Percentiles rank a stretch among this genome's conserved stretches.
Conservation (phyloP, 1,140 invertebrate genomes). For the Anastrepha obliqua region DNA sequence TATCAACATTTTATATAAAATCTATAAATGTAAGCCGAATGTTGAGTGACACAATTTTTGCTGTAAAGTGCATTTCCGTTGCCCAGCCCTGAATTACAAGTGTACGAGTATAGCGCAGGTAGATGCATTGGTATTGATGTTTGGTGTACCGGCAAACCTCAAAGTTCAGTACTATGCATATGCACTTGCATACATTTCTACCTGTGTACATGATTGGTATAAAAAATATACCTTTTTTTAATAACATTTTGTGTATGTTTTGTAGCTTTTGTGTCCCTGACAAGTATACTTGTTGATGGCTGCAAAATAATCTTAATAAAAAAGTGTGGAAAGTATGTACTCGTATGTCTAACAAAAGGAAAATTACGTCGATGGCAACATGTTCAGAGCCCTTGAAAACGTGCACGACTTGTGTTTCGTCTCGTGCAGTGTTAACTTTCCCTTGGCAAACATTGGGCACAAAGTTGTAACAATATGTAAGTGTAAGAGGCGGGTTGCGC, state of each 20-base stretch:
- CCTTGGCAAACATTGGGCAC: neutral
- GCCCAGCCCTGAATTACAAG: slow-evolving; percentile 37
- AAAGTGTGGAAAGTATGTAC: neutral
- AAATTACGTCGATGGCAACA: neutral
- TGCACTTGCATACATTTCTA: neutral
- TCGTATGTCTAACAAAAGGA: neutral
- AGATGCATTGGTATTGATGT: neutral
- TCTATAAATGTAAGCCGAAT: neutral
- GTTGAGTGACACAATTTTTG: slow-evolving; percentile 34
- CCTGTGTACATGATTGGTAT: neutral
- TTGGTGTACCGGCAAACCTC: neutral
- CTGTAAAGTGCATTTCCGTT: slow-evolving; percentile 33
- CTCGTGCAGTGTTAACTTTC: neutral
- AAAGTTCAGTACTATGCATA: neutral
- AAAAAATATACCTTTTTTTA: neutral
- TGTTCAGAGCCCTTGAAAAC: neutral
- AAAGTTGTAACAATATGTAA: neutral
- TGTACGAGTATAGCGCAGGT: neutral
- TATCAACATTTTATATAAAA: too few relatives aligned
- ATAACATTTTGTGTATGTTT: neutral
- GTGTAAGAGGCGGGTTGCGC: neutral
- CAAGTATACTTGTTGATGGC: slow-evolving; percentile 6
- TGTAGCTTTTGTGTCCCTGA: neutral
- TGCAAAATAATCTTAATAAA: slow-evolving; percentile 1
- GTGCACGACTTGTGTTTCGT: neutral